Evolutionary conservation across 2,113 vertebrate species (phyloP).

Genomic region (Lynx canadensis): DNA sequence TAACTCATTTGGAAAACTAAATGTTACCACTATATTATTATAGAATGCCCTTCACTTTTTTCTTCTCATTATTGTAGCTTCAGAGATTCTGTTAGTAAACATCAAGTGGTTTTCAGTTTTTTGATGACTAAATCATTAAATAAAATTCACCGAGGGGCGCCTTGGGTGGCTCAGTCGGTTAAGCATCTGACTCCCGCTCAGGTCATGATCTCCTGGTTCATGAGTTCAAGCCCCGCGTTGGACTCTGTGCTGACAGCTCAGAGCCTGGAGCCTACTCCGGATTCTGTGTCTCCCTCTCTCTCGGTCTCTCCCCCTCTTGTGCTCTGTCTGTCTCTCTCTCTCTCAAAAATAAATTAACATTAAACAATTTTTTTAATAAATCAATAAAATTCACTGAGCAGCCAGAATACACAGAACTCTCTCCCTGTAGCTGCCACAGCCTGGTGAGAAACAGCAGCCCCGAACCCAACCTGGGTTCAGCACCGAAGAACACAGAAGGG

Average conservation of each 20-base stretch:
- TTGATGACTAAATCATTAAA: background rate
- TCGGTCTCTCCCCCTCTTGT: no score
- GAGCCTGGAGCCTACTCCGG: no score
- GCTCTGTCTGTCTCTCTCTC: no score
- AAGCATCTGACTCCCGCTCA: no score
- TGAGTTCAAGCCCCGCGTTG: no score
- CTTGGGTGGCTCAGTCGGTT: no score
- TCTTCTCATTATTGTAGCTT: background rate
- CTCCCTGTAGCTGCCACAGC: background rate
- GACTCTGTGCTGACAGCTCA: no score
- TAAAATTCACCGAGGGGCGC: no score
- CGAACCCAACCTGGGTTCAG: constrained; percentile 46
- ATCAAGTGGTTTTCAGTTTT: background rate
- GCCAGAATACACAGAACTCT: rapidly evolving
- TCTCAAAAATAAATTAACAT: no score
- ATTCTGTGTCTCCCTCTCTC: no score
- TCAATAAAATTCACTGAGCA: background rate
- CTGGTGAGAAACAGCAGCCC: constrained; percentile 59
- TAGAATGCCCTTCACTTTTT: background rate
- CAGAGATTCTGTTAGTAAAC: background rate
- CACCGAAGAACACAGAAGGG: constrained; percentile 45
- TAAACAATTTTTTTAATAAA: background rate
- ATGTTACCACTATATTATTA: background rate
- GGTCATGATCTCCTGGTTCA: no score
- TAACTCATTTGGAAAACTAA: constrained; percentile 38